Evolutionary conservation across 2,888 invertebrate species (phyloP).

Genomic region (Omphaloscelis lunosa): DNA sequence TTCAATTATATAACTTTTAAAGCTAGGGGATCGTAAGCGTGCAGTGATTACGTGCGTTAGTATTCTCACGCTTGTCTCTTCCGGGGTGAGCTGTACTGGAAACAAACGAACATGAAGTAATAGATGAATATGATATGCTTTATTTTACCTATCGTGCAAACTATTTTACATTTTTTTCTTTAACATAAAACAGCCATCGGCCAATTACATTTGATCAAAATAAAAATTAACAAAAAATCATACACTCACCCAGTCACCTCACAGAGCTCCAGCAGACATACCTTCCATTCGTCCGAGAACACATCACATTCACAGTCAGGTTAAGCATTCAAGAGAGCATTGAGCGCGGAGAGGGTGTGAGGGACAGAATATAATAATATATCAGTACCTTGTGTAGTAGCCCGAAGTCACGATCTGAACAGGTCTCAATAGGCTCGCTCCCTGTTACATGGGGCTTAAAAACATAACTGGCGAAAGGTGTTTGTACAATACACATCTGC

Average conservation of each 20-base stretch:
- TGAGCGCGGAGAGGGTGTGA: not conserved
- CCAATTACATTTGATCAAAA: not conserved
- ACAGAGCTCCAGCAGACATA: not conserved
- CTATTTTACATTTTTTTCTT: not conserved
- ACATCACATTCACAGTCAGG: not conserved
- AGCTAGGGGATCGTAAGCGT: conserved; percentile 24
- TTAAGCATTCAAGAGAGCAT: not conserved
- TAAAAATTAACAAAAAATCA: not conserved
- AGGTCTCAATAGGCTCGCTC: not conserved
- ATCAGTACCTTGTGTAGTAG: not conserved
- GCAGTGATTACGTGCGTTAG: conserved; percentile 30
- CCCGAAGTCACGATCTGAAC: not conserved
- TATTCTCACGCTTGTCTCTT: conserved; percentile 51
- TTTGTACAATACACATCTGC: not conserved
- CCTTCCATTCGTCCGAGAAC: not conserved
- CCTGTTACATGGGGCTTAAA: not conserved
- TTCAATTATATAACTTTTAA: conserved; percentile 36
- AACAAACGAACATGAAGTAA: conserved; percentile 5
- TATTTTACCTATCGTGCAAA: not conserved
- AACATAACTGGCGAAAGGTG: not conserved
- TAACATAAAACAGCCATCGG: not conserved
- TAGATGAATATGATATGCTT: not conserved
- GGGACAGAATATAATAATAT: not conserved
- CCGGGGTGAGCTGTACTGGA: conserved; percentile 43
- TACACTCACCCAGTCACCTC: not conserved